These are phyloP conservation scores for Nothoprocta perdicaria DNA, from an alignment of 2,113 vertebrate species.

Conservation along the genomic window DNA sequence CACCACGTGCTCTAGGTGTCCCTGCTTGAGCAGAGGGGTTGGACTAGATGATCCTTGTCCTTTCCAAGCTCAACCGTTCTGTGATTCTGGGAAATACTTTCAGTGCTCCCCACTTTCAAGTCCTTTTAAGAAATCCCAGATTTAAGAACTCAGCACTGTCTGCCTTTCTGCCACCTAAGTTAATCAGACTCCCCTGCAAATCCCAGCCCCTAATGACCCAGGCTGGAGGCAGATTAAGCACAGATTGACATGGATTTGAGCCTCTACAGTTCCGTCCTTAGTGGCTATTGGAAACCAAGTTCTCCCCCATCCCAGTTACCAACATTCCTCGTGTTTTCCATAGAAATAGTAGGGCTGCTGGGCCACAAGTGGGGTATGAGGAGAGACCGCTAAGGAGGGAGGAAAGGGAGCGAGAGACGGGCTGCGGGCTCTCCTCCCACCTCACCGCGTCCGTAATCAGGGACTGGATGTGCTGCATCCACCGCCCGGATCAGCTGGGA, in stretches of 20 bases:
- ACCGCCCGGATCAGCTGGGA: neutral
- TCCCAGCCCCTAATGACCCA: neutral
- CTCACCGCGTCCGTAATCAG: neutral
- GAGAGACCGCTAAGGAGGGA: accelerated
- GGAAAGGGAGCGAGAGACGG: neutral
- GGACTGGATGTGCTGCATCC: neutral
- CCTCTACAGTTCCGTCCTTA: neutral
- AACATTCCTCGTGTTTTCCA: accelerated
- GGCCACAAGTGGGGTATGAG: neutral
- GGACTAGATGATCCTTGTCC: too few species aligned
- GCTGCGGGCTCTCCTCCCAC: neutral
- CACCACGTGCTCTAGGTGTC: too few species aligned
- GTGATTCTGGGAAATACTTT: neutral
- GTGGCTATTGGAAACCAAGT: neutral
- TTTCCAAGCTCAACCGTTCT: too few species aligned
- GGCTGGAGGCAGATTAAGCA: neutral
- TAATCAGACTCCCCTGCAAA: accelerated
- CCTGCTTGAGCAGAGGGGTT: too few species aligned
- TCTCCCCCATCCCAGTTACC: neutral
- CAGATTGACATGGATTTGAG: neutral
- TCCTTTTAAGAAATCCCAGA: neutral
- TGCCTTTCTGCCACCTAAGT: neutral
- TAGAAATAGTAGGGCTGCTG: neutral
- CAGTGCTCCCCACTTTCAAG: neutral
- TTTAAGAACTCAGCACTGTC: neutral